Base-by-base conservation (phyloP, 2,888 invertebrate species). In the Sinelater perroti region DNA sequence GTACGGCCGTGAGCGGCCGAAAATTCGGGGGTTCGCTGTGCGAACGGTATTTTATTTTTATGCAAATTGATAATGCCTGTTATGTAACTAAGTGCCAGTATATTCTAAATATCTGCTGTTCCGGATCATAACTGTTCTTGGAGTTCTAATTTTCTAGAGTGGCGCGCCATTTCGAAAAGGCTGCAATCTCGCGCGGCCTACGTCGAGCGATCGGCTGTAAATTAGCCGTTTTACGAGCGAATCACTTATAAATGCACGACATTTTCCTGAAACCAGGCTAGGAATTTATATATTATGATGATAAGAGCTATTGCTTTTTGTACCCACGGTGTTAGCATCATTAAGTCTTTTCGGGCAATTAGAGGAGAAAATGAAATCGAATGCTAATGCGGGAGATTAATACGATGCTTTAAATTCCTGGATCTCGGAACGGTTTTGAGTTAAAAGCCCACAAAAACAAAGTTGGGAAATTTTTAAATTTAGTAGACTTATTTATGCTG, bases 211-310 rank as follows among this genome's bases (percentile, higher is more conserved):
- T 44, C 35, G 20, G 36, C 33, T 50, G 35, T 50, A 56, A 44
- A 56, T 56, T 56, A 50, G 42, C 42, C 36, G 26, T 46, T 55
- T 47, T 55, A 55, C 40, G 47, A 47, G 13, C 31, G 31, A 30
- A 47, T 55, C 47, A 24, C 31, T 47, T 55, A 47, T 40, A 40
- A 40, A 40, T 40, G 33, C 18, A 51, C 20, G 50, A 38, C 38
- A 38, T 40, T 40, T 38, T 38, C 40, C 21, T 28, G 17, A 51
- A 42, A 42, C 40, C 40, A 50, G 50, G 16, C 28, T 38, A 7
- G 36, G 26, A 50, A 10, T 50, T 50, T 38, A 24, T 40, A 40
- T 40, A 26, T 40, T 21, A 24, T 16, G n/a, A n/a, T n/a, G n/a
- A n/a, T n/a, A n/a, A n/a, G n/a, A n/a, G n/a, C n/a, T n/a, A n/a